phyloP scores from a whole-genome alignment of 2,113 vertebrate species.

The Trinectes maculatus region DNA sequence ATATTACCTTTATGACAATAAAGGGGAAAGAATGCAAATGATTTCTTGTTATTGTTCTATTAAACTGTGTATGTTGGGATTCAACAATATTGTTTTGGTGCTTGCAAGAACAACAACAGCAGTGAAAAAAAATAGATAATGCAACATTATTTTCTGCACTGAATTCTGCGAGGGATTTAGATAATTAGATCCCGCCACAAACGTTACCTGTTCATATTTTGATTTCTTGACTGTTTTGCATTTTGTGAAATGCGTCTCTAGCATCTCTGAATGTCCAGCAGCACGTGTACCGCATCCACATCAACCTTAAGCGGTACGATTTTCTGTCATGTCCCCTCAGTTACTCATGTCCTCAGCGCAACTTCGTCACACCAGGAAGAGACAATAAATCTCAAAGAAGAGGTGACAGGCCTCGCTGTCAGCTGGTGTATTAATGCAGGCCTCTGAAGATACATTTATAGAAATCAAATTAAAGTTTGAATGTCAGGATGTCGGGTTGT shows the following conservation, averaged over 20 bases:
- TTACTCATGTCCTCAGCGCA: too few species aligned
- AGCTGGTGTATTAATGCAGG: constrained; percentile 11
- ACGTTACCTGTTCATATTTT: constrained; percentile 5
- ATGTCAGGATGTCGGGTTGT: constrained; percentile 51
- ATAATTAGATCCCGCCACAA: constrained; percentile 9
- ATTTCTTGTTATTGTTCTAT: constrained; percentile 6
- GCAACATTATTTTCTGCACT: background rate
- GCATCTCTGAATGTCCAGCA: background rate
- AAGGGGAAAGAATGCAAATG: constrained; percentile 25
- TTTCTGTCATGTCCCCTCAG: constrained; percentile 24
- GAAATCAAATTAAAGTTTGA: constrained; percentile 60
- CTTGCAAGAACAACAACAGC: constrained; percentile 3
- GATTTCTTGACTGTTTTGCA: background rate
- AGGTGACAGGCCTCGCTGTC: constrained; percentile 32
- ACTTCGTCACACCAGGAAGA: too few species aligned
- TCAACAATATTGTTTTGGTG: constrained; percentile 15
- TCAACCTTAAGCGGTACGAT: background rate
- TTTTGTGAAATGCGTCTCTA: background rate
- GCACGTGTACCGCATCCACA: background rate
- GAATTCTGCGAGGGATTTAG: background rate
- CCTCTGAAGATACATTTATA: constrained; percentile 44
- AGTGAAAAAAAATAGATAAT: constrained; percentile 3
- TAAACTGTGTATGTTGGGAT: constrained; percentile 14
- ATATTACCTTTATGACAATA: constrained; percentile 43
- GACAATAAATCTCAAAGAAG: constrained; percentile 4